Conservation (phyloP, 2,888 invertebrate genomes). For the Cerastis rubricosa region DNA sequence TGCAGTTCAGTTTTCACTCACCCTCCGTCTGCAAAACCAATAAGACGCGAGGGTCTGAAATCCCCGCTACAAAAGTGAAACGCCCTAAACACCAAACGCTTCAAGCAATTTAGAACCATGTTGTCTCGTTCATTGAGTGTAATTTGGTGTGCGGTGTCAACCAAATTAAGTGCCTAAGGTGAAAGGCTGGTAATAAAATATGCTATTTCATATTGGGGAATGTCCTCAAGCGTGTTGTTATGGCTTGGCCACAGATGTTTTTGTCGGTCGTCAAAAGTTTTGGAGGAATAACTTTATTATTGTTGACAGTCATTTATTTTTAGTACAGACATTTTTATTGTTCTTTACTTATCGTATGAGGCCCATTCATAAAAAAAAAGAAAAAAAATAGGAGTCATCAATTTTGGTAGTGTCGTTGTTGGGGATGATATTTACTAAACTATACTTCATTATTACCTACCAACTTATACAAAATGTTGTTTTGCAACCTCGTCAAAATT, state of each 20-base stretch:
- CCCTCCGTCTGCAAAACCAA: conserved; percentile 88
- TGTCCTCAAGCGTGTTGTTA: conserved; percentile 73
- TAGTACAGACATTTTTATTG: background rate
- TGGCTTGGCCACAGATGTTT: conserved; percentile 69
- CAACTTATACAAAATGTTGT: too few species aligned
- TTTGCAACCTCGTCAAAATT: too few species aligned
- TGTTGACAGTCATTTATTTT: background rate
- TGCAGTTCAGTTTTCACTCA: conserved; percentile 78
- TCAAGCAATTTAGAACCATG: conserved; percentile 70
- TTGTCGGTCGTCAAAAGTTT: conserved; percentile 65
- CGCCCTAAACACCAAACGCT: conserved; percentile 77
- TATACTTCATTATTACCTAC: too few species aligned
- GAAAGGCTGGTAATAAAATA: conserved; percentile 80
- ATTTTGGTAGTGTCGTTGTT: too few species aligned
- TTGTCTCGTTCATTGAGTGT: background rate
- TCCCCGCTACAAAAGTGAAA: conserved; percentile 76
- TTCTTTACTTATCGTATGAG: background rate
- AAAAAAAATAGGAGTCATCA: too few species aligned
- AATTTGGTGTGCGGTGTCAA: conserved; percentile 60
- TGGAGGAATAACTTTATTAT: conserved; percentile 39
- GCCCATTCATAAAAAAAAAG: too few species aligned
- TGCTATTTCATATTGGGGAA: conserved; percentile 69
- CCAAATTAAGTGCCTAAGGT: conserved; percentile 76
- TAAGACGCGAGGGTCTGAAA: conserved; percentile 87
- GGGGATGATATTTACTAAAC: too few species aligned